Conservation (phyloP, 2,797 vertebrate species). For the Cossypha polioptera region DNA sequence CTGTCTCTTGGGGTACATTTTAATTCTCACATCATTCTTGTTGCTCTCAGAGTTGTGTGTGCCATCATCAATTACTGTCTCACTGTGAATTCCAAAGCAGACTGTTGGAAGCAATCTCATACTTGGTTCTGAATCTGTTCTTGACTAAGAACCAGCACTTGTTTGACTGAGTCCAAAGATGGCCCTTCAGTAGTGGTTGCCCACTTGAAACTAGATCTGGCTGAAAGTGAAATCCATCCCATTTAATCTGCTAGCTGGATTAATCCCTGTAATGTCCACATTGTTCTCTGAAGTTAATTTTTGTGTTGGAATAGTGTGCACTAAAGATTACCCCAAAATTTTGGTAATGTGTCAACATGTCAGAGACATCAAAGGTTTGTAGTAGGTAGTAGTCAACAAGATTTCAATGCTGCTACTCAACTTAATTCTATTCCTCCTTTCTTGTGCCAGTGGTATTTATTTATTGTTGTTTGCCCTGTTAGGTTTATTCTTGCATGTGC, state of each 20-base stretch:
- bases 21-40: not conserved
- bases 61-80: not conserved
- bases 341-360: not conserved
- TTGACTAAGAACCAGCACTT: not conserved
- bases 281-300: not conserved
- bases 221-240: not conserved
- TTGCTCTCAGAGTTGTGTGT: not conserved
- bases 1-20: not conserved
- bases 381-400: not conserved
- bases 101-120: not conserved
- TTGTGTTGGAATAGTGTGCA: not conserved
- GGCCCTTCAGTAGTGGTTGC: not conserved
- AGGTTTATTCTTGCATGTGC: not conserved
- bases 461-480: not conserved
- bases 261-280: not conserved
- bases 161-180: not conserved
- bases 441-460: not conserved
- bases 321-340: not conserved
- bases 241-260: not conserved
- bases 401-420: not conserved
- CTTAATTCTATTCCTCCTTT: not conserved
- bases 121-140: not conserved
- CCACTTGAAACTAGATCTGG: not conserved
- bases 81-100: not conserved
- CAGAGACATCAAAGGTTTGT: not conserved